Evolutionary conservation across 1,140 invertebrate species (phyloP).

Genomic region (Bombus picipes): DNA sequence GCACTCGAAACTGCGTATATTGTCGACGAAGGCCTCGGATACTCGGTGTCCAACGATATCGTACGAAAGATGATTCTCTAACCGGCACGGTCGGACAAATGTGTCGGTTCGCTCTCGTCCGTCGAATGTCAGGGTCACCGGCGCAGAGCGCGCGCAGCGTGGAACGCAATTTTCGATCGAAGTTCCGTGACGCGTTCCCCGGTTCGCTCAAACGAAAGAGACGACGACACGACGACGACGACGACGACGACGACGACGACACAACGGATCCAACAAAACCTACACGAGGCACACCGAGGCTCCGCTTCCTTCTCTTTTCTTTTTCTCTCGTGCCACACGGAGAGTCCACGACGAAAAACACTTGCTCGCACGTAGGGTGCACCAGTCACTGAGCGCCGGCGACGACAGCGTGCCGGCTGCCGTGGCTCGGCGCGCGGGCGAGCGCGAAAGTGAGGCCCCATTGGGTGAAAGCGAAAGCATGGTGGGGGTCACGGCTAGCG

Average conservation of each 20-base stretch:
- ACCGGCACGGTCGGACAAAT: constrained; percentile 44
- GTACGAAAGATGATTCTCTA: constrained; percentile 5
- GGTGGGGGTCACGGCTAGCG: constrained; percentile 82
- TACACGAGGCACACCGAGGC: constrained; percentile 45
- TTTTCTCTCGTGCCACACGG: constrained; percentile 52
- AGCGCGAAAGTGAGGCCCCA: constrained; percentile 82
- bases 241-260: neutral
- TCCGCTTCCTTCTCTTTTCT: constrained; percentile 38
- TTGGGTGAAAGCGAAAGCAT: constrained; percentile 83
- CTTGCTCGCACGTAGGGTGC: constrained; percentile 76
- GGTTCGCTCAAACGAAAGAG: constrained; percentile 26
- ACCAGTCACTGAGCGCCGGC: constrained; percentile 78
- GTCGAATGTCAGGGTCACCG: constrained; percentile 76
- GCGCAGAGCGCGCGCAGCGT: constrained; percentile 64
- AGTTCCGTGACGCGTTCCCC: constrained; percentile 35
- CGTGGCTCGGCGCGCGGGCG: constrained; percentile 72
- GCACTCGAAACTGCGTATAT: neutral
- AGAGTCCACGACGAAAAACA: constrained; percentile 68
- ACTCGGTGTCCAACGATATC: neutral
- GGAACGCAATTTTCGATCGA: constrained; percentile 59
- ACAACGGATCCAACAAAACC: neutral
- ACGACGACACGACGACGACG: no score
- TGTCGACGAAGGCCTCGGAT: neutral
- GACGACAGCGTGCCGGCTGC: constrained; percentile 71
- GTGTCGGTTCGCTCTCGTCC: constrained; percentile 27